A percentile compares a stretch with the other conserved stretches of the same genome.
Conservation (phyloP, 2,797 vertebrate genomes). For the Sebastes kiyomatsui region DNA sequence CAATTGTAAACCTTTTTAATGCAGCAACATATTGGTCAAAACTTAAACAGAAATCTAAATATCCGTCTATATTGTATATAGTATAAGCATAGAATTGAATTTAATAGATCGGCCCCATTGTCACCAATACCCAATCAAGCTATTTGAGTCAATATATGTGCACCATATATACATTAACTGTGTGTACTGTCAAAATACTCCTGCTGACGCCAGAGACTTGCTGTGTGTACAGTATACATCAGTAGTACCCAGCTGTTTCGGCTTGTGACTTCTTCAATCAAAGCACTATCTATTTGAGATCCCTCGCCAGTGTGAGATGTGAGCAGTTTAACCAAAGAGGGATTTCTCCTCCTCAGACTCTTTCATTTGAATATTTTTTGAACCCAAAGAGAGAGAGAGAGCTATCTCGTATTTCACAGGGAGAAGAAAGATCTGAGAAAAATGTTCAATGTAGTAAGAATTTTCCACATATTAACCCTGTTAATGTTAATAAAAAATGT, state of each 20-base stretch:
- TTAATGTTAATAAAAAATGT: background rate
- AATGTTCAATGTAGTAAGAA: background rate
- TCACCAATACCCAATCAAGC: background rate
- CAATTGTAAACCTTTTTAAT: no score
- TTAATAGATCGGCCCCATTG: no score
- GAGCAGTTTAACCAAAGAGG: conserved; percentile 9
- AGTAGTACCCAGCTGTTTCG: background rate
- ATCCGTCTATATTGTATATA: no score
- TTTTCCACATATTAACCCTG: background rate
- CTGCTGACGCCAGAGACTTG: background rate
- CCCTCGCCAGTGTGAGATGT: conserved; percentile 1
- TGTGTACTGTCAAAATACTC: background rate
- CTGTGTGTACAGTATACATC: background rate
- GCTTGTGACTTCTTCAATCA: background rate
- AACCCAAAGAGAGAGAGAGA: background rate
- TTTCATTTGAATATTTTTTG: conserved; percentile 18
- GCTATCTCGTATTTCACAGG: background rate
- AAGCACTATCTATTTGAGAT: background rate
- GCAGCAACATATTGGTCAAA: no score
- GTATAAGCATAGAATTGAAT: no score
- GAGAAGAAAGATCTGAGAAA: background rate
- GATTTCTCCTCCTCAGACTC: background rate
- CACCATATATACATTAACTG: background rate
- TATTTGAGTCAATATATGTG: background rate
- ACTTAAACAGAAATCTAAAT: no score